Evolutionary conservation across 1,140 invertebrate species (phyloP).

Genomic region (Drosophila trapezifrons): DNA sequence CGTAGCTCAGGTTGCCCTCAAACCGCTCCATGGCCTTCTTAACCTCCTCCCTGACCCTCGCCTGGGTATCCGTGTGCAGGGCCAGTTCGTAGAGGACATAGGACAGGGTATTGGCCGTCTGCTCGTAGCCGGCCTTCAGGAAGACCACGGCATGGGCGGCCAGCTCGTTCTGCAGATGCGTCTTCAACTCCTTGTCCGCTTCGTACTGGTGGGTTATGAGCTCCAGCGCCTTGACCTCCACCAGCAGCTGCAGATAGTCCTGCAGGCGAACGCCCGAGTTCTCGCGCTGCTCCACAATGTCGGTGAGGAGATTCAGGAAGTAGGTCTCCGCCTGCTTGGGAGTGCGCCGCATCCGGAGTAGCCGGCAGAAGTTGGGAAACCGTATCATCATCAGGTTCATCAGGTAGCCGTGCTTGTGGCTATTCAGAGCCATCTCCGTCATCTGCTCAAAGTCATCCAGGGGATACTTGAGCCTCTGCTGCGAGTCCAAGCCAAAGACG

Average conservation of each 20-base stretch:
- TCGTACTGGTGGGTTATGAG: conserved; percentile 70
- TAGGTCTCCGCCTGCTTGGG: conserved; percentile 81
- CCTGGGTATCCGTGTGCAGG: conserved; percentile 85
- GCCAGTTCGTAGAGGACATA: conserved; percentile 85
- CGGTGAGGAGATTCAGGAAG: conserved; percentile 83
- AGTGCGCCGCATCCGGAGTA: conserved; percentile 55
- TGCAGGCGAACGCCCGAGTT: conserved; percentile 81
- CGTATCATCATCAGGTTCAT: conserved; percentile 70
- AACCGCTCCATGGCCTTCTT: conserved; percentile 72
- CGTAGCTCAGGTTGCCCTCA: conserved; percentile 80
- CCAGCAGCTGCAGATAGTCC: conserved; percentile 86
- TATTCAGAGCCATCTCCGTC: conserved; percentile 74
- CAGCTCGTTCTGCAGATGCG: conserved; percentile 70
- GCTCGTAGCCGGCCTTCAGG: conserved; percentile 88
- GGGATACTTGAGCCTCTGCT: conserved; percentile 54
- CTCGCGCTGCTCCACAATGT: conserved; percentile 84
- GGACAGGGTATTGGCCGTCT: conserved; percentile 84
- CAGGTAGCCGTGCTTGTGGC: conserved; percentile 68
- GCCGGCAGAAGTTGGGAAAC: conserved; percentile 68
- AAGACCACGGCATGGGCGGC: conserved; percentile 87
- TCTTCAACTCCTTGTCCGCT: conserved; percentile 60
- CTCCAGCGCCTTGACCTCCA: conserved; percentile 65
- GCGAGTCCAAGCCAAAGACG: conserved; percentile 67
- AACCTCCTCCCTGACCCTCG: conserved; percentile 85
- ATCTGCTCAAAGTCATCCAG: conserved; percentile 72